Evolutionary conservation across 2,797 vertebrate species (phyloP), one percentile per base, ranked within the genome.

Genomic region (Myripristis murdjan): DNA sequence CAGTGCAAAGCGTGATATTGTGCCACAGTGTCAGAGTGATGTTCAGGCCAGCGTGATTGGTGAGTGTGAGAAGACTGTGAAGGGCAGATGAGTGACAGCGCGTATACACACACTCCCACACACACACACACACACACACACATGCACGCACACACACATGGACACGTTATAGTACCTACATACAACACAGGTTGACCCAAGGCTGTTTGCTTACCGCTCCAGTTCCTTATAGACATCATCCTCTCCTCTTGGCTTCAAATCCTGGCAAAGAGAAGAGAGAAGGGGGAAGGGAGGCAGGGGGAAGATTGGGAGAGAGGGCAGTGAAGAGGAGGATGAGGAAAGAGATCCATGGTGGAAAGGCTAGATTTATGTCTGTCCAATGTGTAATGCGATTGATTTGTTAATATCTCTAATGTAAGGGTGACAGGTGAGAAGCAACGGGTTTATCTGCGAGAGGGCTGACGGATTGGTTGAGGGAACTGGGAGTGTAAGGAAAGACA

Each of bases 201-300:
- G 66, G 49, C 37, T 81, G 73, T 88, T 72, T 71, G 35, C 90
- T 94, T 86, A 95, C 93, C 83, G 84, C 84, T 95, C 94, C 84
- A 95, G 85, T 86, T 95, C 94, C 85, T 92, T 93, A 79, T 95
- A 95, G 79, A 95, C 86, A 79, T 94, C 94, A 76, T 89, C 83
- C 47, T 92, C 90, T 75, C 73, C 90, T 79, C 89, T 93, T 79
- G 93, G 93, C 81, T 94, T 95, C 85, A 95, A 89, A 91, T 93
- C 94, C 94, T 95, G 83, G 41, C 51, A 79, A 54, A 33, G 74
- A 78, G 16, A 57, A 75, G 14, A 56, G 69, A 77, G 77, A 22
- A 23, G 54, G 37, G 46, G 56, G 26, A 26, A 35, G 55, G 59
- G 28, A 69, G 46, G 6, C 4, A 63, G 46, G 44, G 7, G 18